Conservation (phyloP, 2,797 vertebrate genomes). For the Craterocephalus amniculus region DNA sequence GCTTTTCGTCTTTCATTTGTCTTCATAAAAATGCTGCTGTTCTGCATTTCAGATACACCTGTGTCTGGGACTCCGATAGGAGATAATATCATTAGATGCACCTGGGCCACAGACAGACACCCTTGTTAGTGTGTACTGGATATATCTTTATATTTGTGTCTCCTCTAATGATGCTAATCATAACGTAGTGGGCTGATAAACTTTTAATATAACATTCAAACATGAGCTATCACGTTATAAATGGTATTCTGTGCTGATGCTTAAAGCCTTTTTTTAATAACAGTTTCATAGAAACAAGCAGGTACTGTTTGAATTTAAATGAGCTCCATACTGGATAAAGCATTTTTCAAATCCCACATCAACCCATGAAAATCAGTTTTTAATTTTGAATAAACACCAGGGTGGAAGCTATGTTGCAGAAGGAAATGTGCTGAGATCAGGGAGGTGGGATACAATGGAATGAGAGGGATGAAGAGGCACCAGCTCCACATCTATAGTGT, state of each 20-base stretch:
- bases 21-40: conserved; percentile 49
- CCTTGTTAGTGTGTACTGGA: conserved; percentile 8
- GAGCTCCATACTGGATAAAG: not conserved
- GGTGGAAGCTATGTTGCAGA: not conserved
- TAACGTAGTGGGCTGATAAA: conserved; percentile 5
- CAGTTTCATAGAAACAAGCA: not conserved
- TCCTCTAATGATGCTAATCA: not conserved
- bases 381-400: conserved; percentile 17
- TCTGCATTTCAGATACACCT: conserved; percentile 26
- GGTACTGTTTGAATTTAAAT: not conserved
- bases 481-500: conserved; percentile 47
- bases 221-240: not conserved
- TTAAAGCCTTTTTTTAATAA: not conserved
- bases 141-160: not conserved
- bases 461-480: conserved; percentile 40
- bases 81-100: conserved; percentile 24
- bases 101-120: conserved; percentile 20
- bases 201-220: not conserved
- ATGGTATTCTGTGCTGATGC: not conserved
- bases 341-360: not conserved
- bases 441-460: conserved; percentile 12
- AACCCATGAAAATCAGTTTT: conserved; percentile 12
- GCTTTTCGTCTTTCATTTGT: conserved; percentile 43
- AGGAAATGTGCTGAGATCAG: conserved; percentile 33
- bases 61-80: conserved; percentile 35